Base-by-base conservation (phyloP, 2,888 invertebrate species). In the Drosophila subquinaria region DNA sequence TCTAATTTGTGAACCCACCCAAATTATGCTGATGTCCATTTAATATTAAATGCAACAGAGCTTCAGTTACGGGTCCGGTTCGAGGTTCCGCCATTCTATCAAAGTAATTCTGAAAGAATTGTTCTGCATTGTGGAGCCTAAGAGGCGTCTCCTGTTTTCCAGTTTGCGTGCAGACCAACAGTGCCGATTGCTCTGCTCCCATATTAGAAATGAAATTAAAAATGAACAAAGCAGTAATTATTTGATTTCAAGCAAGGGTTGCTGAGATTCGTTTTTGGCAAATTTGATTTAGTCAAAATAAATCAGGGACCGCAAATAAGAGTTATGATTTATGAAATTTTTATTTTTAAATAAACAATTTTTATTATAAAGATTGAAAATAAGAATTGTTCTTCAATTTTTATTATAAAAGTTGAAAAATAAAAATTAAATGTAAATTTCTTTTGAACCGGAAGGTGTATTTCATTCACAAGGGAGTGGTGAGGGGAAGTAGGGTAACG, bases 141-240 rank as follows among this genome's bases (percentile, higher is more conserved):
- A 73, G 23, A 0, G 69, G 60, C 9, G 33, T 17, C 40, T 85
- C 82, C 0, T 64, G 69, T 17, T 48, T 63, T n/a, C 71, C 71
- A 4, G 73, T 81, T 67, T 84, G 73, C 0, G 85, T 77, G 52
- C 81, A 87, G 17, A 30, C 87, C 52, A 79, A 69, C 43, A 79
- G 38, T 3, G 87, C 85, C 1, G 82, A 84, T 45, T 87, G 87
- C 27, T 82, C 87, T 5, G 84, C 84, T 20, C 86, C 84, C 84
- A 84, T 84, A 3, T 52, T 73, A 42, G 8, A 11, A 8, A 35
- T 13, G 13, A 10, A 15, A 10, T 40, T 13, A 15, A 4, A 13
- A 5, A 4, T 0, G 30, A 23, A 8, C 27, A 10, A 50, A 5
- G 13, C 11, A 23, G 13, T 27, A 10, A 13, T 20, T 20, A 35